Conservation (phyloP, 2,113 vertebrate species). For the Anseranas semipalmata region DNA sequence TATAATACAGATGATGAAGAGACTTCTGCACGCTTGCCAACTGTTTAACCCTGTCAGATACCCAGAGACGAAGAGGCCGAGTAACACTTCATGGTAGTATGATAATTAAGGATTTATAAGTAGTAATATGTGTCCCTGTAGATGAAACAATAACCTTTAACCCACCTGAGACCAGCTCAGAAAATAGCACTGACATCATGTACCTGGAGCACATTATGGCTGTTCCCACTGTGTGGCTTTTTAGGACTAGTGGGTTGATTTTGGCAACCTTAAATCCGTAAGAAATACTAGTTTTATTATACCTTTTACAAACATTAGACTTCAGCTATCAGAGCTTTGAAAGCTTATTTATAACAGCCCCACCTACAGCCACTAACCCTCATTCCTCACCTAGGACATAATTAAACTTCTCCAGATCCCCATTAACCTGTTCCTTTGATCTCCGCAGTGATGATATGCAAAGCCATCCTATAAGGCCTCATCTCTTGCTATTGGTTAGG, state of each 20-base stretch:
- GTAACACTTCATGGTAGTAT: neutral
- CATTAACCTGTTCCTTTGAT: conserved; percentile 90
- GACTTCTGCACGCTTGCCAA: neutral
- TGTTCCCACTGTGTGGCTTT: neutral
- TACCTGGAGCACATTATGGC: neutral
- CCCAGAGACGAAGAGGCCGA: neutral
- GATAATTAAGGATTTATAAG: conserved; percentile 14
- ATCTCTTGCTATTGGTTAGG: conserved; percentile 77
- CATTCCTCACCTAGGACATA: conserved; percentile 81
- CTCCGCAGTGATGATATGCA: conserved; percentile 85
- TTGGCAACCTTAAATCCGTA: conserved; percentile 49
- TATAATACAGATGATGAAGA: neutral
- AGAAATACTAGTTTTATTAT: conserved; percentile 63
- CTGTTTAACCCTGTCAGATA: neutral
- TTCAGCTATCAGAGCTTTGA: conserved; percentile 85
- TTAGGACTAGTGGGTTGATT: conserved; percentile 38
- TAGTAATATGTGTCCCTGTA: neutral
- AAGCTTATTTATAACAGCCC: conserved; percentile 81
- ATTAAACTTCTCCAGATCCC: conserved; percentile 83
- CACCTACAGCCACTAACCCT: conserved; percentile 78
- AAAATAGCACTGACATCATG: neutral
- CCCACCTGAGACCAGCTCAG: neutral
- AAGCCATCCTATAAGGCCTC: conserved; percentile 82
- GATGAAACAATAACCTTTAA: conserved; percentile 45
- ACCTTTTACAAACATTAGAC: conserved; percentile 79